A percentile compares a stretch with the other conserved stretches of the same genome.
These are phyloP conservation scores for Phyllotreta striolata DNA, from an alignment of 2,888 invertebrate species.

Conservation along the genomic window DNA sequence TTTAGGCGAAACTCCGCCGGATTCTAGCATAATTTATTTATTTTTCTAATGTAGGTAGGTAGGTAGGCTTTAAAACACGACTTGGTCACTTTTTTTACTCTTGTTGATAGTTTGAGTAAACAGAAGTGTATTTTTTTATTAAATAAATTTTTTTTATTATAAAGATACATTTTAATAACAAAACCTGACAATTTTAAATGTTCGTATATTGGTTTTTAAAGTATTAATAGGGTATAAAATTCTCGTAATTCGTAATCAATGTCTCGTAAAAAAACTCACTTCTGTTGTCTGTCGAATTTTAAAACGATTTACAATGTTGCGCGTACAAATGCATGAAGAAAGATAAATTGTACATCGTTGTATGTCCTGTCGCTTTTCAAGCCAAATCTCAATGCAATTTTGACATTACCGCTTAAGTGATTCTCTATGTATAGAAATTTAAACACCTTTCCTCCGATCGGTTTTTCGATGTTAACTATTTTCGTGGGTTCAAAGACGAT, in stretches of 20 bases:
- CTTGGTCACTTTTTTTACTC: constrained; percentile 22
- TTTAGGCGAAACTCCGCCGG: constrained; percentile 19
- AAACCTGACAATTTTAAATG: too few species aligned
- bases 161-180: too few species aligned
- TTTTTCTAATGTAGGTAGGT: constrained; percentile 45
- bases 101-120: constrained; percentile 17
- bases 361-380: constrained; percentile 1
- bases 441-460: constrained; percentile 5
- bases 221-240: background rate
- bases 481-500: constrained; percentile 5
- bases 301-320: background rate
- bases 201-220: too few species aligned
- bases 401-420: constrained; percentile 17
- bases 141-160: constrained; percentile 3
- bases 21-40: constrained; percentile 49
- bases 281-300: constrained; percentile 3
- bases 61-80: constrained; percentile 42
- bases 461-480: constrained; percentile 30
- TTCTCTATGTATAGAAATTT: constrained; percentile 7
- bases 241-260: background rate
- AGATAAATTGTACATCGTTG: constrained; percentile 3
- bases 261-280: constrained; percentile 21
- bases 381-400: constrained; percentile 20
- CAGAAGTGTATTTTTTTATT: constrained; percentile 25
- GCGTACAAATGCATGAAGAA: too few species aligned